Evolutionary conservation across 2,113 vertebrate genomes (phyloP), one percentile per base, ranked within the genome.

Genomic region (Todiramphus saurophagus): DNA sequence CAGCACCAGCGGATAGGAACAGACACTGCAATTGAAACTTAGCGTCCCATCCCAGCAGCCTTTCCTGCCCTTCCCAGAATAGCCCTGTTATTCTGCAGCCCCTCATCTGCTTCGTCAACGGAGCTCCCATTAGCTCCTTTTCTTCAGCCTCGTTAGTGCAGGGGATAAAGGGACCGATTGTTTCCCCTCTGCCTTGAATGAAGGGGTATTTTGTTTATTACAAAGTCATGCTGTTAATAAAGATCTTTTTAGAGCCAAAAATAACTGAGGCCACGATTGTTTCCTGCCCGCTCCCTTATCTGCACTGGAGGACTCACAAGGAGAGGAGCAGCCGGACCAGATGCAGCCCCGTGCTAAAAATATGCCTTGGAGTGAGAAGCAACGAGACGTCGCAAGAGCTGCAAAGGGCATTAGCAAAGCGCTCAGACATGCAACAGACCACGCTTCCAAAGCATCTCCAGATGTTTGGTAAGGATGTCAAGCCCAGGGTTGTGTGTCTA

Each of bases 121-220:
- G 66, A 60, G 80, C 39, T 60, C 86, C 79, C 94, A 7, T 50
- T 16, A 79, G 39, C 74, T 76, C 62, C 72, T 51, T 14, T 30
- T 21, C 62, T 58, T 39, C 87, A 67, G 84, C 83, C 94, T 89
- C 30, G 0, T 77, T n/a, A 83, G 60, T 1, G 48, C 19, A 4
- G 67, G 53, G 66, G 6, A 85, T 96, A 91, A 97, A 96, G 87
- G 84, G 72, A 8, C 21, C 9, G 1, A 91, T 96, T 97, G 95
- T 97, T 93, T 67, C 75, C 62, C 86, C 28, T 76, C 7, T 0
- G 15, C 73, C 83, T 35, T 39, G 56, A 8, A 20, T 83, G 87
- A 97, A 97, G 91, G 87, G 93, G 25, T 9, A 72, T 89, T 96
- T 93, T 96, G 95, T 96, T 95, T 83, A 73, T 85, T 75, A 85